These are phyloP conservation scores for Drosophila atroscutellata DNA, from an alignment of 2,888 invertebrate species.

Conservation along the genomic window DNA sequence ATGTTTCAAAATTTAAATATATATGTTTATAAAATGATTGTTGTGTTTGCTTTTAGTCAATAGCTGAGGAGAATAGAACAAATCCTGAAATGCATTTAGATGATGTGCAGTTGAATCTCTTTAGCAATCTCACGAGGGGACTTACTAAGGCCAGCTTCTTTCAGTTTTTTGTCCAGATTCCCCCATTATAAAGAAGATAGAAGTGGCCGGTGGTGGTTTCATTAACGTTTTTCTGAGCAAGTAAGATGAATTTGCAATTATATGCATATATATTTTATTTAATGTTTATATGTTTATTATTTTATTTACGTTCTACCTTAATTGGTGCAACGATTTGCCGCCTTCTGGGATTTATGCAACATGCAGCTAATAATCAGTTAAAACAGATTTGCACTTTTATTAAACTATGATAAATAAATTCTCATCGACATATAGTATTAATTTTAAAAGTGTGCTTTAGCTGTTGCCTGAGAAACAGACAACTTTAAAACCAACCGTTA, in stretches of 20 bases:
- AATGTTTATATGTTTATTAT: no score
- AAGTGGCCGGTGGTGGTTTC: slow-evolving; percentile 96
- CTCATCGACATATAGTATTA: no score
- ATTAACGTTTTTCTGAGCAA: slow-evolving; percentile 93
- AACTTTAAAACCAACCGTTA: not conserved
- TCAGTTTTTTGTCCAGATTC: slow-evolving; percentile 88
- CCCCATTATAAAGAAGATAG: slow-evolving; percentile 90
- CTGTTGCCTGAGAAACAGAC: not conserved
- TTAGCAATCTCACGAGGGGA: no score
- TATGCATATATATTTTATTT: not conserved
- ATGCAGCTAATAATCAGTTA: slow-evolving; percentile 84
- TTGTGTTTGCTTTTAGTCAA: no score
- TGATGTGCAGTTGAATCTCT: no score
- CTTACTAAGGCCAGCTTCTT: no score
- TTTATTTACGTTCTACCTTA: slow-evolving; percentile 96
- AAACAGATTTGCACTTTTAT: no score
- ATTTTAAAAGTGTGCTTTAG: not conserved
- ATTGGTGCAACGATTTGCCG: slow-evolving; percentile 97
- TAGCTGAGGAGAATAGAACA: slow-evolving; percentile 60
- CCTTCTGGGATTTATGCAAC: slow-evolving; percentile 95
- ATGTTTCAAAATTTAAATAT: no score
- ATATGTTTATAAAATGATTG: no score
- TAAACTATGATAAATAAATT: no score
- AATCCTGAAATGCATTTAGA: slow-evolving; percentile 62
- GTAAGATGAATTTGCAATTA: slow-evolving; percentile 48